These are phyloP conservation scores for Eretmocerus hayati DNA, from an alignment of 2,888 invertebrate species.

Conservation along the genomic window DNA sequence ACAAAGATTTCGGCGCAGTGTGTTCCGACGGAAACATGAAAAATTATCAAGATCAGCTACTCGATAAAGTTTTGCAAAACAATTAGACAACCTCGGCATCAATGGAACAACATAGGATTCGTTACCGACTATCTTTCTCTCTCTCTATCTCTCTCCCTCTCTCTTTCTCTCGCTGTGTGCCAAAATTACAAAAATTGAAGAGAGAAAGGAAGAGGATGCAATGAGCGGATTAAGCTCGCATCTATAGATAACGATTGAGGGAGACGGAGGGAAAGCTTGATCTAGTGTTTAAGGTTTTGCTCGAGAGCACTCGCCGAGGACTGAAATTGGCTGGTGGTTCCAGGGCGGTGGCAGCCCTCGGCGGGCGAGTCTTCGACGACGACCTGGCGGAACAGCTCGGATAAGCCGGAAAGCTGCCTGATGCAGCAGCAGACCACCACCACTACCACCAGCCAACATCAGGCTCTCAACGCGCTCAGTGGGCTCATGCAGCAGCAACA, in stretches of 20 bases:
- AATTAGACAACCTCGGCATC: too few relatives aligned
- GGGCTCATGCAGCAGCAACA: constrained; percentile 42
- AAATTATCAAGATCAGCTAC: too few relatives aligned
- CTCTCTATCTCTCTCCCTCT: too few relatives aligned
- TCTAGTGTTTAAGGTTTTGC: constrained; percentile 45
- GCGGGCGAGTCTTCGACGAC: constrained; percentile 45
- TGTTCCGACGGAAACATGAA: too few relatives aligned
- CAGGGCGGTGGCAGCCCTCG: constrained; percentile 48
- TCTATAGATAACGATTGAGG: constrained; percentile 9
- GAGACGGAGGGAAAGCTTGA: constrained; percentile 18
- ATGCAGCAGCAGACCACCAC: constrained; percentile 34
- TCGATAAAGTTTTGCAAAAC: too few relatives aligned
- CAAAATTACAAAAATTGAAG: too few relatives aligned
- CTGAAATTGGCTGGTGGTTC: constrained; percentile 49
- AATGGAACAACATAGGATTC: too few relatives aligned
- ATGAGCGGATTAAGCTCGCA: constrained; percentile 4
- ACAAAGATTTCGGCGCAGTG: too few relatives aligned
- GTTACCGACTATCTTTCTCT: too few relatives aligned
- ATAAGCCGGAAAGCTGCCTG: constrained; percentile 29
- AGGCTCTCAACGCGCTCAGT: constrained; percentile 30
- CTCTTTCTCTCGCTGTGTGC: too few relatives aligned
- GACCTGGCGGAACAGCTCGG: constrained; percentile 30
- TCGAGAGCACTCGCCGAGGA: constrained; percentile 45
- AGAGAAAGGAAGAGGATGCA: constrained; percentile 8
- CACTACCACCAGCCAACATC: constrained; percentile 33